Conservation (phyloP, 2,797 vertebrate genomes). For the Clamator glandarius region DNA sequence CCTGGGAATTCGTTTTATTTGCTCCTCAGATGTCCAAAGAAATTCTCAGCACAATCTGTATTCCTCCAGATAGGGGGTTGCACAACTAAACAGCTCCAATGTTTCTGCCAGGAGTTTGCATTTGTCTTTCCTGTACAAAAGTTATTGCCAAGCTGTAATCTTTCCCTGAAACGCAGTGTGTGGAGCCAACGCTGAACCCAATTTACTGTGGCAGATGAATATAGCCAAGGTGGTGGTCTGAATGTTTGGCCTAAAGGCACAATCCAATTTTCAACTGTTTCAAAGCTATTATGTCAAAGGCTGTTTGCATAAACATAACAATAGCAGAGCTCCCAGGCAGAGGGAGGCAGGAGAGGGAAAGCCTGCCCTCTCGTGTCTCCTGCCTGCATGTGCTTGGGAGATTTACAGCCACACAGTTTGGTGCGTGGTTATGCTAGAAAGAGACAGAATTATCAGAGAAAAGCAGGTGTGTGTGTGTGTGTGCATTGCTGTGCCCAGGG, state of each 20-base stretch:
- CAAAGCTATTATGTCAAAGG: conserved; percentile 86
- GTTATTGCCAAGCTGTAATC: conserved; percentile 74
- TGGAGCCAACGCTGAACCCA: conserved; percentile 74
- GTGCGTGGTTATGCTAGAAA: rapidly evolving
- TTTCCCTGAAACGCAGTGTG: conserved; percentile 68
- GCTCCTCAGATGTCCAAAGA: conserved; percentile 61
- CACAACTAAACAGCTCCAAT: conserved; percentile 66
- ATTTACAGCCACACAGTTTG: rapidly evolving
- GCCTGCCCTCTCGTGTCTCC: conserved; percentile 78
- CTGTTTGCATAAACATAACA: conserved; percentile 85
- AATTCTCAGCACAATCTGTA: conserved; percentile 64
- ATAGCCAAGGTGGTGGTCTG: conserved; percentile 83
- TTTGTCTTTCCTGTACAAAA: conserved; percentile 76
- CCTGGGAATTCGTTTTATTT: conserved; percentile 66
- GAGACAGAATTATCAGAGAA: rapidly evolving
- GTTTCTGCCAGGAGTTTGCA: conserved; percentile 68
- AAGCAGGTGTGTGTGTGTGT: neutral
- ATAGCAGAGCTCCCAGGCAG: conserved; percentile 55
- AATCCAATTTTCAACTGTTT: conserved; percentile 87
- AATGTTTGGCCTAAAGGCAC: conserved; percentile 85
- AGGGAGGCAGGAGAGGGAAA: conserved; percentile 55
- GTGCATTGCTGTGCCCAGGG: rapidly evolving
- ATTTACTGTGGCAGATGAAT: conserved; percentile 84
- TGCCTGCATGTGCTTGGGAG: neutral
- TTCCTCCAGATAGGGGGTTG: conserved; percentile 65